A percentile compares a stretch with the other conserved stretches of the same genome.
Conservation (phyloP, 2,113 vertebrate species). For the Parus major region DNA sequence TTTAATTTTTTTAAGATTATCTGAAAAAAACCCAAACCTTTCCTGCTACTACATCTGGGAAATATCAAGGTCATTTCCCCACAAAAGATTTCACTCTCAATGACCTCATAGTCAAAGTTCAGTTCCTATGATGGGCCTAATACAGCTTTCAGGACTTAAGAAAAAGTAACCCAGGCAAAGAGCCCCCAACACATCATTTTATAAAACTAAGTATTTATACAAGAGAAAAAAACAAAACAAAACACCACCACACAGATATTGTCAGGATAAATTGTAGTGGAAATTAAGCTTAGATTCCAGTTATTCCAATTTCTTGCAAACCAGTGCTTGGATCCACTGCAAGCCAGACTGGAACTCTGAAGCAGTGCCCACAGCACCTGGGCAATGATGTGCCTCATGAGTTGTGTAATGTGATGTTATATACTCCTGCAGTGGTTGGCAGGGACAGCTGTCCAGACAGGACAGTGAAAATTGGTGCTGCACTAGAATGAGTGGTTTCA, state of each 20-base stretch:
- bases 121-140: background rate
- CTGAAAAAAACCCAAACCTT: background rate
- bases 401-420: background rate
- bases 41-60: background rate
- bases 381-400: background rate
- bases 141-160: background rate
- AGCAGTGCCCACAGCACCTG: background rate
- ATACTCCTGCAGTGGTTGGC: background rate
- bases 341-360: background rate
- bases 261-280: background rate
- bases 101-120: fast-evolving
- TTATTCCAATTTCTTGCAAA: background rate
- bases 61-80: background rate
- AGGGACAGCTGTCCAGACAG: background rate
- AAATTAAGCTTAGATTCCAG: background rate
- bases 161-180: background rate
- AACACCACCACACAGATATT: background rate
- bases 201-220: background rate
- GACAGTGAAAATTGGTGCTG: fast-evolving
- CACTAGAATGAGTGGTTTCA: background rate
- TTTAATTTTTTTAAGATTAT: background rate
- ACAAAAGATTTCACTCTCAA: background rate
- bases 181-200: fast-evolving
- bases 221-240: background rate
- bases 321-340: background rate